These are phyloP conservation scores for Oreochromis aureus DNA, from an alignment of 2,113 vertebrate species.

Conservation along the genomic window DNA sequence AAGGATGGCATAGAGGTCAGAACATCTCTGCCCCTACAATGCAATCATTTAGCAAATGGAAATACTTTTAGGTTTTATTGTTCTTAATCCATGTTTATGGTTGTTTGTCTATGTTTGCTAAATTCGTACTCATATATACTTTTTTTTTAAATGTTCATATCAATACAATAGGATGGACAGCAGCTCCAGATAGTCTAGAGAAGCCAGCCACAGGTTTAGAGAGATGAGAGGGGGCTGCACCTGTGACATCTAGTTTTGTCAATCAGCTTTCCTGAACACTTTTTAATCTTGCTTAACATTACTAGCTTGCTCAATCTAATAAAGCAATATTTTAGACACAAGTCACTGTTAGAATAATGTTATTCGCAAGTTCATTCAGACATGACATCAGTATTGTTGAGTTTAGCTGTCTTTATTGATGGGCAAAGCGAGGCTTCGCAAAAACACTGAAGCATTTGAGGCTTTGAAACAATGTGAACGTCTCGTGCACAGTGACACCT, in stretches of 20 bases:
- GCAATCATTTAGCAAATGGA: too few relatives aligned
- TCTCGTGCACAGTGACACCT: background rate
- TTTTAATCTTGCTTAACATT: background rate
- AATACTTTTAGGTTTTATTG: too few relatives aligned
- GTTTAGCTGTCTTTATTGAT: background rate
- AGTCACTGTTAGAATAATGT: background rate
- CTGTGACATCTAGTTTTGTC: background rate
- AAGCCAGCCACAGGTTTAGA: background rate
- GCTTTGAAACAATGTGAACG: too few relatives aligned
- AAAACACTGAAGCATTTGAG: too few relatives aligned
- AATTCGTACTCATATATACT: too few relatives aligned
- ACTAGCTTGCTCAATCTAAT: background rate
- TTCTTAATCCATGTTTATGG: too few relatives aligned
- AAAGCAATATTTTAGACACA: fast-evolving
- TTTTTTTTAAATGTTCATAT: too few relatives aligned
- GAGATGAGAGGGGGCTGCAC: background rate
- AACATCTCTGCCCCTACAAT: too few relatives aligned
- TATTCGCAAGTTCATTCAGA: background rate
- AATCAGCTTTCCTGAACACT: background rate
- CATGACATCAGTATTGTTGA: too few relatives aligned
- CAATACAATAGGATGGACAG: background rate
- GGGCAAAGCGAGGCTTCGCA: too few relatives aligned
- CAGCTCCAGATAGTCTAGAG: background rate
- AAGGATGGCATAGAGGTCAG: too few relatives aligned
- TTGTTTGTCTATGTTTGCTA: too few relatives aligned